Evolutionary conservation across 2,888 invertebrate species (phyloP).

Genomic region (Drosophila mayaguana): DNA sequence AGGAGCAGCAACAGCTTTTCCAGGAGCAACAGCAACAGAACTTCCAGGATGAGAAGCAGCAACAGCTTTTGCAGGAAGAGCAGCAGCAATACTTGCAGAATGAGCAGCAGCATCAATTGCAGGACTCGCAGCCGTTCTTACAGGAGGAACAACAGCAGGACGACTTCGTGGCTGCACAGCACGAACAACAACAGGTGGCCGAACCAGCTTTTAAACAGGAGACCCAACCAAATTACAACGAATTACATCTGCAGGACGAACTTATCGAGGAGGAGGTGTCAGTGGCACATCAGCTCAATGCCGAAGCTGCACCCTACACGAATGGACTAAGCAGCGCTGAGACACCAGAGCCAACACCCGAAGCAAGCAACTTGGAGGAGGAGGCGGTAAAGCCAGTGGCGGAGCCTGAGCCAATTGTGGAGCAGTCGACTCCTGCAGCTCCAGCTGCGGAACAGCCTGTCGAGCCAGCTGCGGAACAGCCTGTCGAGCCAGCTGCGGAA

Average conservation of each 20-base stretch:
- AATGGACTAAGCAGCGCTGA: constrained; percentile 37
- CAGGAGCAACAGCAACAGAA: constrained; percentile 4
- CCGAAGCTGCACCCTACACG: constrained; percentile 31
- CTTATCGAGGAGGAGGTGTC: constrained; percentile 41
- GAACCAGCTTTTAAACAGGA: constrained; percentile 35
- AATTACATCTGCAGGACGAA: constrained; percentile 51
- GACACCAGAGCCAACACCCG: constrained; percentile 36
- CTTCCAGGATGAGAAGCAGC: constrained; percentile 13
- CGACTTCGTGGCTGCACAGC: not conserved
- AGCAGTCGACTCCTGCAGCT: not conserved
- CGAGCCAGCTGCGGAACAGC: not conserved
- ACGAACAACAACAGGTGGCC: constrained; percentile 16
- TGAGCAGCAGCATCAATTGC: not conserved
- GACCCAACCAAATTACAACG: constrained; percentile 48
- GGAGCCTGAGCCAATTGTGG: constrained; percentile 16
- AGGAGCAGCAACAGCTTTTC: constrained; percentile 6
- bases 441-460: not conserved
- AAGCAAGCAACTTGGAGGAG: constrained; percentile 8
- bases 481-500: constrained; percentile 6
- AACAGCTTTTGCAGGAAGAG: constrained; percentile 22
- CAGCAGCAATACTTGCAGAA: constrained; percentile 5
- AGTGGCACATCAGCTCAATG: constrained; percentile 8
- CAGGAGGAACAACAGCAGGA: constrained; percentile 4
- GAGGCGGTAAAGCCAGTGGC: constrained; percentile 6
- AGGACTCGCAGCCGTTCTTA: not conserved